Evolutionary conservation across 2,797 vertebrate species (phyloP).

Genomic region (Leucoraja ocellata): DNA sequence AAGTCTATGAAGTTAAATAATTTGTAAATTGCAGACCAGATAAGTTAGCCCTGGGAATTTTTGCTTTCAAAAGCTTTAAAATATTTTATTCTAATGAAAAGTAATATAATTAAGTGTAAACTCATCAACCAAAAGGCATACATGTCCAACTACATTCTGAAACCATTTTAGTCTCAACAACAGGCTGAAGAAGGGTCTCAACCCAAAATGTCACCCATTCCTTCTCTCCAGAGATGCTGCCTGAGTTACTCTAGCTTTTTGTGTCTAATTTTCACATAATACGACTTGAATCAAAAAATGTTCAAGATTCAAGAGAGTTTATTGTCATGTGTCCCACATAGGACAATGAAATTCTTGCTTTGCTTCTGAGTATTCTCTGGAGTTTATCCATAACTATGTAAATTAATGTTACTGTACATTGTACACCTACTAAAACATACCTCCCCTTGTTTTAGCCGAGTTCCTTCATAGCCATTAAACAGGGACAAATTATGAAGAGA

Average conservation of each 20-base stretch:
- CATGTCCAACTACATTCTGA: constrained; percentile 2
- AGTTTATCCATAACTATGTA: background rate
- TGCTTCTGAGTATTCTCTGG: background rate
- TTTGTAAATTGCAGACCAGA: background rate
- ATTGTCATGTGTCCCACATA: too few species aligned
- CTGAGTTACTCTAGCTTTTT: too few species aligned
- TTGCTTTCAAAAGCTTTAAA: constrained; percentile 4
- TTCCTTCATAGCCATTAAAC: background rate
- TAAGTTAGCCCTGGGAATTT: background rate
- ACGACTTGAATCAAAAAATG: background rate
- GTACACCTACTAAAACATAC: background rate
- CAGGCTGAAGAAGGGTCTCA: too few species aligned
- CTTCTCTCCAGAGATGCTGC: too few species aligned
- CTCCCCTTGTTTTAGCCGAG: background rate
- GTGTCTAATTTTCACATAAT: background rate
- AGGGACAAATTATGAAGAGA: background rate
- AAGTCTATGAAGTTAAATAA: background rate
- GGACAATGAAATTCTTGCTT: too few species aligned
- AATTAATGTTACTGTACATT: background rate
- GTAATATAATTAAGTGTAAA: constrained; percentile 12
- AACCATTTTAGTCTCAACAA: constrained; percentile 2
- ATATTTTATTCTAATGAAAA: constrained; percentile 10
- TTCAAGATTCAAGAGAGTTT: too few species aligned
- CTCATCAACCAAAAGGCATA: background rate
- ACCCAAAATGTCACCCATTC: too few species aligned